Conservation (phyloP, 2,797 vertebrate species). For the Gymnoscopelus braueri region DNA sequence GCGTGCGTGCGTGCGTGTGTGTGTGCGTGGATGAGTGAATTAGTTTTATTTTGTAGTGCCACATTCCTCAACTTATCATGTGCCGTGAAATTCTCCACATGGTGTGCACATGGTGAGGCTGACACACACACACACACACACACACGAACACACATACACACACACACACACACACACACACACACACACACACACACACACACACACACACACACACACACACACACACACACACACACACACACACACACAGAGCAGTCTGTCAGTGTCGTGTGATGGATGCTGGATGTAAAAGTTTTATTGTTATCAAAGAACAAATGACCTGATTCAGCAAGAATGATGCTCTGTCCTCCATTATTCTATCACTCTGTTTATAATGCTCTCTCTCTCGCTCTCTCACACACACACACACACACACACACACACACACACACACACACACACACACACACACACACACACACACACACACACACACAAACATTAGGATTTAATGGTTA, state of each 20-base stretch:
- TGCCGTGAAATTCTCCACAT: slow-evolving; percentile 68
- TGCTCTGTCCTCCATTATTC: not conserved
- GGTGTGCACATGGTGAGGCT: slow-evolving; percentile 51
- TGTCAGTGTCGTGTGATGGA: slow-evolving; percentile 49
- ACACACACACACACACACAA: not conserved
- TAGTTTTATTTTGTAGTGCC: slow-evolving; percentile 66
- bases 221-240: slow-evolving; percentile 38
- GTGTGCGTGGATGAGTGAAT: slow-evolving; percentile 12
- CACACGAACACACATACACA: slow-evolving; percentile 45
- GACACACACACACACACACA: too few species aligned
- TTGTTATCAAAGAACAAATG: slow-evolving; percentile 62
- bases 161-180: slow-evolving; percentile 35
- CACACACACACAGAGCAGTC: slow-evolving; percentile 17
- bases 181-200: slow-evolving; percentile 29
- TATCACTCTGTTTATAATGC: not conserved
- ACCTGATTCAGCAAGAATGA: slow-evolving; percentile 65
- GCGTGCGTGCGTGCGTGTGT: too few species aligned
- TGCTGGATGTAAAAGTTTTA: slow-evolving; percentile 72
- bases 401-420: slow-evolving; percentile 52
- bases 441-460: slow-evolving; percentile 37
- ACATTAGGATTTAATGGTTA: too few species aligned
- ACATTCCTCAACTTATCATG: slow-evolving; percentile 63
- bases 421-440: slow-evolving; percentile 28
- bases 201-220: slow-evolving; percentile 48
- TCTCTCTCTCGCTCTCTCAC: slow-evolving; percentile 17